A percentile compares a stretch with the other conserved stretches of the same genome.
phyloP scores from a whole-genome alignment of 1,140 invertebrate genomes.

The Mesaphorura yosii region DNA sequence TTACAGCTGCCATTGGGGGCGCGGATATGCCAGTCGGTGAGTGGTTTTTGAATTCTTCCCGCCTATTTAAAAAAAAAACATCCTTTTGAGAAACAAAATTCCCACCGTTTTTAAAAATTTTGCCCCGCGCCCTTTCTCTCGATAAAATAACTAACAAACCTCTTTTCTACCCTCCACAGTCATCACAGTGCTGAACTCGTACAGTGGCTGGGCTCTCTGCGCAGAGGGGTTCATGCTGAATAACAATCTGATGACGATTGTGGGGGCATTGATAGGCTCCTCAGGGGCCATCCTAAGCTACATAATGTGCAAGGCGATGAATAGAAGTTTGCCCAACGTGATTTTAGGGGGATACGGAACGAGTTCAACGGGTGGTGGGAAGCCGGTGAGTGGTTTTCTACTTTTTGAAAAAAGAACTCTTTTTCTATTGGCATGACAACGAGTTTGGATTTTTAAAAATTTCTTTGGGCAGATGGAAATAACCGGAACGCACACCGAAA shows the following conservation, averaged over 20 bases:
- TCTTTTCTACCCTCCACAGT: no score
- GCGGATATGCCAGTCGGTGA: slow-evolving; percentile 89
- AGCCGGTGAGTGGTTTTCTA: no score
- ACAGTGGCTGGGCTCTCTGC: slow-evolving; percentile 69
- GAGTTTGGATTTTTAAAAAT: background rate
- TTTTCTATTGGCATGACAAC: background rate
- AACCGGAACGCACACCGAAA: slow-evolving; percentile 69
- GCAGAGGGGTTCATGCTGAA: slow-evolving; percentile 90
- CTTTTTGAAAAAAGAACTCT: background rate
- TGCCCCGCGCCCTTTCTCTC: no score
- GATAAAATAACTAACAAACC: no score
- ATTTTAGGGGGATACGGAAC: slow-evolving; percentile 80
- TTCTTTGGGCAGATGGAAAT: slow-evolving; percentile 59
- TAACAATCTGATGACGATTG: slow-evolving; percentile 83
- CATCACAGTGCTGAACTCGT: slow-evolving; percentile 79
- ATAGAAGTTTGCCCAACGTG: slow-evolving; percentile 74
- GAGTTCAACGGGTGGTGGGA: slow-evolving; percentile 52
- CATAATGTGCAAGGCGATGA: slow-evolving; percentile 94
- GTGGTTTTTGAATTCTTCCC: no score
- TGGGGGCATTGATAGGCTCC: slow-evolving; percentile 79
- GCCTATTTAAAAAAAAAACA: no score
- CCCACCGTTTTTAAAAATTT: no score
- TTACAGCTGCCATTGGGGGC: slow-evolving; percentile 79
- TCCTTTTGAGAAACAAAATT: no score
- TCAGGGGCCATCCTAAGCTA: slow-evolving; percentile 85